A percentile compares a stretch with the other conserved stretches of the same genome.
Evolutionary conservation across 2,113 vertebrate genomes (phyloP).

Genomic region (Clupea harengus): DNA sequence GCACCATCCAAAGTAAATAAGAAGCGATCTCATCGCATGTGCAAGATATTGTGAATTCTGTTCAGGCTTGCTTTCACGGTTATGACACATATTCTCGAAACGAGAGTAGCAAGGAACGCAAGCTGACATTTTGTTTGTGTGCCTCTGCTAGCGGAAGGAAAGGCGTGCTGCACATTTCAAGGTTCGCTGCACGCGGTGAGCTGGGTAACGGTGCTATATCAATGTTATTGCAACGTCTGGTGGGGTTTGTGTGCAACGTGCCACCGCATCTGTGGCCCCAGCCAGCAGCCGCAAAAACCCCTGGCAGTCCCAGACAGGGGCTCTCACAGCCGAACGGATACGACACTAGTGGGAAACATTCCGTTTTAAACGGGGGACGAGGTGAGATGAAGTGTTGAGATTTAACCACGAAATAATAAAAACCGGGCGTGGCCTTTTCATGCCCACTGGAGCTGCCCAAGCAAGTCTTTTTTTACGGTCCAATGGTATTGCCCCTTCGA

Average conservation of each 20-base stretch:
- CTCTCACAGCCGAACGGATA: neutral
- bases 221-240: constrained; percentile 6
- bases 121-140: constrained; percentile 13
- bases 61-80: neutral
- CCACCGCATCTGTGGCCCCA: constrained; percentile 2
- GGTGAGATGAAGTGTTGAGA: neutral
- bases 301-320: neutral
- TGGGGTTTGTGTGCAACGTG: neutral
- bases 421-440: neutral
- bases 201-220: neutral
- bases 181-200: neutral
- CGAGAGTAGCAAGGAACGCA: neutral
- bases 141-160: neutral
- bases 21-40: neutral
- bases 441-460: neutral
- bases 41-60: neutral
- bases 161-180: constrained; percentile 7
- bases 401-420: neutral
- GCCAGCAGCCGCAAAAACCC: neutral
- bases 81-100: neutral
- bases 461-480: neutral
- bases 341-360: neutral
- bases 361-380: neutral
- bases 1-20: neutral
- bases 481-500: neutral